Percentiles rank a stretch among this genome's conserved stretches.
These are phyloP conservation scores for Lamprotornis superbus DNA, from an alignment of 2,113 vertebrate species.

Conservation along the genomic window DNA sequence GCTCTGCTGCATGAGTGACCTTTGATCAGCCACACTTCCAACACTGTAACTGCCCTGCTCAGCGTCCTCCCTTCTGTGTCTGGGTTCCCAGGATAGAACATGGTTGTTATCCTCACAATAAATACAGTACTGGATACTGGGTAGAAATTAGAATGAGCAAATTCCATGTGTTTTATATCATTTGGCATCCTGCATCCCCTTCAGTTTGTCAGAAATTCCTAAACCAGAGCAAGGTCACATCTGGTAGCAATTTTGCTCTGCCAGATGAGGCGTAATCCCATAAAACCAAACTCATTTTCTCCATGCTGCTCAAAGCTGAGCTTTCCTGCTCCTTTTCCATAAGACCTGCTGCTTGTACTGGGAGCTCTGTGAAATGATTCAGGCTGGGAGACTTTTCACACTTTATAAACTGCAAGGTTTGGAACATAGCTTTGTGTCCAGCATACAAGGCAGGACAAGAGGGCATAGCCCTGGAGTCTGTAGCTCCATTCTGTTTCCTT, in stretches of 20 bases:
- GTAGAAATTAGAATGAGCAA: neutral
- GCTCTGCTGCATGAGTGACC: neutral
- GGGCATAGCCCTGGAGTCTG: neutral
- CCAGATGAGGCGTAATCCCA: slow-evolving; percentile 40
- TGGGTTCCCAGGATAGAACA: neutral
- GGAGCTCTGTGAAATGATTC: neutral
- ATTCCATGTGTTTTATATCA: slow-evolving; percentile 57
- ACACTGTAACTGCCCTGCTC: neutral
- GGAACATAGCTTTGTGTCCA: neutral
- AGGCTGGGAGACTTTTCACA: neutral
- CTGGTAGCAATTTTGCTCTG: slow-evolving; percentile 48
- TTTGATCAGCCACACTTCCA: neutral
- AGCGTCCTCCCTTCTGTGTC: neutral
- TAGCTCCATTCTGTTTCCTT: accelerated
- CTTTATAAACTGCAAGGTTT: neutral
- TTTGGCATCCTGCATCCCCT: slow-evolving; percentile 24
- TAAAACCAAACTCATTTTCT: slow-evolving; percentile 21
- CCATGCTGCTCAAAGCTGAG: neutral
- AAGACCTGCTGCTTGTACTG: neutral
- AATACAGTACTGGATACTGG: neutral
- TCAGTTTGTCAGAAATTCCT: slow-evolving; percentile 41
- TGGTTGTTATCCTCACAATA: neutral
- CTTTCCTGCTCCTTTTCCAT: neutral
- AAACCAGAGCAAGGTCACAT: slow-evolving; percentile 51
- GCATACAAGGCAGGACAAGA: neutral